A percentile compares a stretch with the other conserved stretches of the same genome.
These are phyloP conservation scores for Apomyelois bistriatella DNA, from an alignment of 2,888 invertebrate species.

Conservation along the genomic window DNA sequence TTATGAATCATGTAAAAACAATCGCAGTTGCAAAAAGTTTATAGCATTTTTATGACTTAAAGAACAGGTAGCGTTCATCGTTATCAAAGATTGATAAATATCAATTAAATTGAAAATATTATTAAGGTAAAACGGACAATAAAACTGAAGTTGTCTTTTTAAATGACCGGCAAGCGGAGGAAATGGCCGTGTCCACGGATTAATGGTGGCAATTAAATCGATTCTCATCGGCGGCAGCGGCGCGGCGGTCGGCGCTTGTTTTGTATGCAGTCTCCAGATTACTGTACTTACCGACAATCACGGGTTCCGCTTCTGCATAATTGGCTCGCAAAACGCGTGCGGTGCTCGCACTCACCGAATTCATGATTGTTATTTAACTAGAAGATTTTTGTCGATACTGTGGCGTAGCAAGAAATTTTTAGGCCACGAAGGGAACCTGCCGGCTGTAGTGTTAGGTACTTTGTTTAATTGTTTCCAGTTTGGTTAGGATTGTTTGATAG, in stretches of 20 bases:
- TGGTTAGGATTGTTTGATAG: too few relatives aligned
- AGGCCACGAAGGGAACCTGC: too few relatives aligned
- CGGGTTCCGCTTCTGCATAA: constrained; percentile 6
- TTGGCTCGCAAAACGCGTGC: constrained; percentile 14
- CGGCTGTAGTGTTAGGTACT: too few relatives aligned
- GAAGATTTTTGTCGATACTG: too few relatives aligned
- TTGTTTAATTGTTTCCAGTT: too few relatives aligned
- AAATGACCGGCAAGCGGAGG: constrained; percentile 36
- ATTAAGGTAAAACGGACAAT: constrained; percentile 16
- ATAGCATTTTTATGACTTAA: constrained; percentile 5
- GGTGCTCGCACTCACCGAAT: constrained; percentile 12
- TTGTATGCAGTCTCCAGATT: constrained; percentile 14
- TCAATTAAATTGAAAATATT: constrained; percentile 13
- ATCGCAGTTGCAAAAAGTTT: constrained; percentile 8
- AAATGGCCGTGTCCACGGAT: constrained; percentile 45
- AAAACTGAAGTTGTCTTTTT: constrained; percentile 24
- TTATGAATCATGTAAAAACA: background rate
- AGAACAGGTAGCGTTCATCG: background rate
- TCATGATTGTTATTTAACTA: background rate
- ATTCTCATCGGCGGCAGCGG: constrained; percentile 39
- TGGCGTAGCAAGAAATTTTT: too few relatives aligned
- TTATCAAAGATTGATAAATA: constrained; percentile 14
- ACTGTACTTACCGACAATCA: constrained; percentile 12
- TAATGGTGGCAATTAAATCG: constrained; percentile 65
- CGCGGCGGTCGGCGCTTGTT: constrained; percentile 30